Percentiles rank a stretch among this genome's conserved stretches.
These are phyloP conservation scores for Cyclophora punctaria DNA, from an alignment of 2,888 invertebrate species.

Conservation along the genomic window DNA sequence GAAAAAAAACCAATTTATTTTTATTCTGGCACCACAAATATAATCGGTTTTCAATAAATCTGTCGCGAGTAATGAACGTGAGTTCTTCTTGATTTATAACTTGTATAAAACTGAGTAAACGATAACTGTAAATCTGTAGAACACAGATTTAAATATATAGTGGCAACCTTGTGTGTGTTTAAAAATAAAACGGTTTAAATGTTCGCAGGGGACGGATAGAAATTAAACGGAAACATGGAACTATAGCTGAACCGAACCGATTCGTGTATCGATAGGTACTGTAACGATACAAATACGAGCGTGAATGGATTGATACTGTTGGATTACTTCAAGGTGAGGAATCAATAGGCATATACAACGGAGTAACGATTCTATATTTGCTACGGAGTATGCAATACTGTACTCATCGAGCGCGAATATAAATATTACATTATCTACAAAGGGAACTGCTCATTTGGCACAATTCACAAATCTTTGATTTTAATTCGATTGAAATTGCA, in stretches of 20 bases:
- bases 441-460: too few species aligned
- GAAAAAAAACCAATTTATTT: neutral
- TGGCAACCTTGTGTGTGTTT: conserved; percentile 33
- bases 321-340: neutral
- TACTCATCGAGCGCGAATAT: too few species aligned
- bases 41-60: conserved; percentile 10
- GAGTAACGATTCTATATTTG: too few species aligned
- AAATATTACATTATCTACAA: too few species aligned
- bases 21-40: neutral
- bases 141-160: conserved; percentile 24
- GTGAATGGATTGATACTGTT: neutral
- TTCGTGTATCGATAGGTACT: conserved; percentile 2
- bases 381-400: too few species aligned
- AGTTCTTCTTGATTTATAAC: conserved; percentile 14
- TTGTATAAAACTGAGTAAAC: conserved; percentile 14
- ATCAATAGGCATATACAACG: too few species aligned
- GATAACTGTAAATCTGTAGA: conserved; percentile 16
- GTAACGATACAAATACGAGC: too few species aligned
- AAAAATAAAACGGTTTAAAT: conserved; percentile 35
- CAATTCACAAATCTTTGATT: too few species aligned
- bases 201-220: conserved; percentile 28
- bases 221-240: conserved; percentile 27
- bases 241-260: conserved; percentile 3
- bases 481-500: too few species aligned
- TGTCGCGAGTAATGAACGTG: conserved; percentile 4